Evolutionary conservation across 2,113 vertebrate genomes (phyloP).

Genomic region (Nerophis ophidion): DNA sequence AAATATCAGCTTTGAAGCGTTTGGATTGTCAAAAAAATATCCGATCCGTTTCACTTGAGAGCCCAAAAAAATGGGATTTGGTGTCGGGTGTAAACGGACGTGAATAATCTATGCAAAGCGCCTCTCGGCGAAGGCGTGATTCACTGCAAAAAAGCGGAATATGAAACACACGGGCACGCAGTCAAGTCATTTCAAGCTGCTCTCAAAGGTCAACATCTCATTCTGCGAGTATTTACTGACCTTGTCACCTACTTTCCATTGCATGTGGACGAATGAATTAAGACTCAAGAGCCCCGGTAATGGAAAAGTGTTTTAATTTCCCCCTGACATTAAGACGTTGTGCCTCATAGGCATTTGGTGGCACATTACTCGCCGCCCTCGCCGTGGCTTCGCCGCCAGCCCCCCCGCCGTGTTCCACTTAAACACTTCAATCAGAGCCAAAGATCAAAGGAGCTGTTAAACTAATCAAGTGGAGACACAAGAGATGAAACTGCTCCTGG

Average conservation of each 20-base stretch:
- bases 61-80: too few species aligned
- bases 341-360: conserved; percentile 91
- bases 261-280: conserved; percentile 84
- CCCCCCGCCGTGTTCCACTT: conserved; percentile 81
- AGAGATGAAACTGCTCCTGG: conserved; percentile 66
- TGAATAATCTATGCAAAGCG: conserved; percentile 19
- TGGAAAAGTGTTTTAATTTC: conserved; percentile 93
- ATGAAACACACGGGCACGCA: conserved; percentile 8
- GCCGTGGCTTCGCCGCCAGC: conserved; percentile 80
- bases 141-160: conserved; percentile 29
- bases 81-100: too few species aligned
- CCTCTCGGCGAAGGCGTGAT: conserved; percentile 16
- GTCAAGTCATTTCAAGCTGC: conserved; percentile 49
- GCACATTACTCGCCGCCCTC: conserved; percentile 77
- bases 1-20: too few species aligned
- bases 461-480: conserved; percentile 84
- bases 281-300: conserved; percentile 84
- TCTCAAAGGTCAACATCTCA: conserved; percentile 73
- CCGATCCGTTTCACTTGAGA: too few species aligned
- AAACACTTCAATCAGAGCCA: conserved; percentile 95
- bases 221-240: conserved; percentile 74
- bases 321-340: conserved; percentile 95
- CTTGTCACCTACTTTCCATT: conserved; percentile 76
- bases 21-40: too few species aligned
- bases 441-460: conserved; percentile 96